These are phyloP conservation scores for Drosophila quadrilineata DNA, from an alignment of 1,140 invertebrate species.

Conservation along the genomic window DNA sequence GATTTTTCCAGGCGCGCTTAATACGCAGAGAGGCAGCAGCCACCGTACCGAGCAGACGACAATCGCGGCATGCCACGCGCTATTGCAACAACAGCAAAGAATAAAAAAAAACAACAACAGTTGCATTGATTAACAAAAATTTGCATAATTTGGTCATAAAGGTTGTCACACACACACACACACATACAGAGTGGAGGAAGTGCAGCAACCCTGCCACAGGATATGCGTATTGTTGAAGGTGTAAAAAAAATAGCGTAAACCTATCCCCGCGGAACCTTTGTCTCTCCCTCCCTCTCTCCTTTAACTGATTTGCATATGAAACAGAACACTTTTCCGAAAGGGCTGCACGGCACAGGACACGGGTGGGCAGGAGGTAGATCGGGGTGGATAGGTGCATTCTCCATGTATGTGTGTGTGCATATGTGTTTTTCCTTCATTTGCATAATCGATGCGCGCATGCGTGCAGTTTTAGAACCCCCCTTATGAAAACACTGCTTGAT, in stretches of 20 bases:
- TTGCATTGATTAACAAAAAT: constrained; percentile 47
- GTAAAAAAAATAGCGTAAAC: constrained; percentile 76
- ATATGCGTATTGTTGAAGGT: constrained; percentile 59
- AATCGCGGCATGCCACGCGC: constrained; percentile 50
- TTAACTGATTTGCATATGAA: constrained; percentile 71
- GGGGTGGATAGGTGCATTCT: too few species aligned
- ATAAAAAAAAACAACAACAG: constrained; percentile 39
- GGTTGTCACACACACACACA: constrained; percentile 8
- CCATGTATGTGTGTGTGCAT: too few species aligned
- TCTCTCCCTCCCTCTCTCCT: constrained; percentile 46
- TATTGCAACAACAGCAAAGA: constrained; percentile 28
- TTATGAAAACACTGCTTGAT: constrained; percentile 15
- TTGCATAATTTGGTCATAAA: constrained; percentile 77
- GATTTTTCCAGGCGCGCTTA: constrained; percentile 50
- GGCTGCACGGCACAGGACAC: background rate
- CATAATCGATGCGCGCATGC: constrained; percentile 75
- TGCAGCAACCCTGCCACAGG: constrained; percentile 51
- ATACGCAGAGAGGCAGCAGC: constrained; percentile 54
- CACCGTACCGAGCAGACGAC: constrained; percentile 54
- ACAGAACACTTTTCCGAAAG: constrained; percentile 39
- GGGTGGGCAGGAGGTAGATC: background rate
- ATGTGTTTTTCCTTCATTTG: constrained; percentile 41
- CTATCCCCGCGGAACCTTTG: constrained; percentile 51
- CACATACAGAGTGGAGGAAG: constrained; percentile 32
- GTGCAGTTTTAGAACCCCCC: constrained; percentile 59